Conservation (phyloP, 2,888 invertebrate species). For the Argynnis bischoffii region DNA sequence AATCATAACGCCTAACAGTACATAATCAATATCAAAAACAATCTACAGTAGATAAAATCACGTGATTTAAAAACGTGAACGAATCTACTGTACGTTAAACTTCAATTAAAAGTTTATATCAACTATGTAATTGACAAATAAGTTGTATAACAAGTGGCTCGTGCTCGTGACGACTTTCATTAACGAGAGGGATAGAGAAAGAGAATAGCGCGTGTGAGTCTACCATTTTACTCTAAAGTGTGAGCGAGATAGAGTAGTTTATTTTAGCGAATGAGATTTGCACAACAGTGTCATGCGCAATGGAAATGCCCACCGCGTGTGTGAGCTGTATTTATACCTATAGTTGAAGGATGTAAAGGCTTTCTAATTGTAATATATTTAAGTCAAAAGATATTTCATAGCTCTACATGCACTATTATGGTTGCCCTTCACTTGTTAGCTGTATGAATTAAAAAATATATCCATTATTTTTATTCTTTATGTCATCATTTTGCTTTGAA, state of each 20-base stretch:
- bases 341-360: constrained; percentile 23
- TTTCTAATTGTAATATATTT: background rate
- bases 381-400: background rate
- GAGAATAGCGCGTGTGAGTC: background rate
- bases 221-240: background rate
- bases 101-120: constrained; percentile 13
- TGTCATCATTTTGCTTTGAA: too few species aligned
- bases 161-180: constrained; percentile 4
- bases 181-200: background rate
- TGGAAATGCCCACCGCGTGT: constrained; percentile 57
- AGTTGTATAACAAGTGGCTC: constrained; percentile 18
- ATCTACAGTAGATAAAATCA: background rate
- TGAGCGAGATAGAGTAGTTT: constrained; percentile 2
- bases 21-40: constrained; percentile 5
- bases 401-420: background rate
- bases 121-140: constrained; percentile 7
- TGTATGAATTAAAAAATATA: too few species aligned
- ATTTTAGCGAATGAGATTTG: constrained; percentile 1
- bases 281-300: constrained; percentile 60
- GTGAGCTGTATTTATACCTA: constrained; percentile 24
- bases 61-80: constrained; percentile 14
- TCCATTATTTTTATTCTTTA: too few species aligned
- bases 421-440: too few species aligned
- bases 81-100: constrained; percentile 3
- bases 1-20: constrained; percentile 5